Evolutionary conservation across 1,140 invertebrate genomes (phyloP).

Genomic region (Drosophila busckii): DNA sequence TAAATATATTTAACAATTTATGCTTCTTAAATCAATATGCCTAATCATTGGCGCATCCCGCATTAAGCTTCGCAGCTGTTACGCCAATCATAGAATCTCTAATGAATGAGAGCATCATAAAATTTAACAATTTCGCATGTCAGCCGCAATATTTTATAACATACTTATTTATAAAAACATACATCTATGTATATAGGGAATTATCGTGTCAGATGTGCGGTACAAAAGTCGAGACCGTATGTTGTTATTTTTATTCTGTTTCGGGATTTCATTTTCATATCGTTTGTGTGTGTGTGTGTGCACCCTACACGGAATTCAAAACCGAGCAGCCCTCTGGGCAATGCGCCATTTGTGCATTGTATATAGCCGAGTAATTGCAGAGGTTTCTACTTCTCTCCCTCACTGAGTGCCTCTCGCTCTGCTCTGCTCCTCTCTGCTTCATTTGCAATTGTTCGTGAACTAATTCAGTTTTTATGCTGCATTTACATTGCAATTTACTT

Average conservation of each 20-base stretch:
- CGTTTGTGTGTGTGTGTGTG: background rate
- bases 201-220: constrained; percentile 66
- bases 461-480: constrained; percentile 70
- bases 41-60: too few relatives aligned
- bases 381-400: background rate
- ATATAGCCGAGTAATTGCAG: constrained; percentile 24
- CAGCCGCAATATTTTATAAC: constrained; percentile 24
- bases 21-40: too few relatives aligned
- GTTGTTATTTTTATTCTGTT: constrained; percentile 49
- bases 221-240: constrained; percentile 42
- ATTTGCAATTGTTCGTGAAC: constrained; percentile 53
- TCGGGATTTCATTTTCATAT: constrained; percentile 44
- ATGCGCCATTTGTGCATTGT: constrained; percentile 45
- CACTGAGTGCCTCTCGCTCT: background rate
- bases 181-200: constrained; percentile 7
- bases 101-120: constrained; percentile 51
- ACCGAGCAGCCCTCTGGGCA: constrained; percentile 47
- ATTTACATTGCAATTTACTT: constrained; percentile 76
- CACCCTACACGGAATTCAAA: constrained; percentile 38
- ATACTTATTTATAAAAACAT: constrained; percentile 12
- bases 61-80: too few relatives aligned
- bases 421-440: background rate
- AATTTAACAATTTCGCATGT: constrained; percentile 40
- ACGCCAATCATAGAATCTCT: too few relatives aligned
- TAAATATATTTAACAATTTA: too few relatives aligned